phyloP scores from a whole-genome alignment of 37 sponge, comb jelly and placozoan species.

The Cliona cf. orientalis region DNA sequence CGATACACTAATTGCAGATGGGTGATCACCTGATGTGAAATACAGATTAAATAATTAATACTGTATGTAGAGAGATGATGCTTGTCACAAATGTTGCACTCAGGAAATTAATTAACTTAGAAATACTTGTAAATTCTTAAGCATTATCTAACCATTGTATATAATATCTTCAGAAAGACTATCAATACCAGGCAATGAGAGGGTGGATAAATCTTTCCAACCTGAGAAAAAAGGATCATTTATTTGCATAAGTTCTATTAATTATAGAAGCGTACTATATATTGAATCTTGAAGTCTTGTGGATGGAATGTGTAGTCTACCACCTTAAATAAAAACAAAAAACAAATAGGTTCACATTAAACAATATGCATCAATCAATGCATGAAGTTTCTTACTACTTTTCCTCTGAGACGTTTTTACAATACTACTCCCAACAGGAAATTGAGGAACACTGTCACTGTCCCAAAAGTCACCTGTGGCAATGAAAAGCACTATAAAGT shows the following conservation, averaged over 20 bases:
- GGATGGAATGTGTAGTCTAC: background rate
- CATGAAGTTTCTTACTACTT: background rate
- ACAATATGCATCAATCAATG: background rate
- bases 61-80: background rate
- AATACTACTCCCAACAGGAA: background rate
- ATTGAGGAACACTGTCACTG: too few relatives aligned
- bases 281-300: conserved; percentile 2
- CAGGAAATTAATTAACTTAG: too few relatives aligned
- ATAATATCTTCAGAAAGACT: conserved; percentile 9
- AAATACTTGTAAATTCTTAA: too few relatives aligned
- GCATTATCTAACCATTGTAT: too few relatives aligned
- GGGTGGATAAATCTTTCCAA: background rate
- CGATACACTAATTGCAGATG: background rate
- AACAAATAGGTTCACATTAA: background rate
- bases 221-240: background rate
- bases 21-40: background rate
- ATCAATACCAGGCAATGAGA: background rate
- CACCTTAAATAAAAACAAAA: background rate
- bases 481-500: too few relatives aligned
- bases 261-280: background rate
- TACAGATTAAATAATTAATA: background rate
- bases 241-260: background rate
- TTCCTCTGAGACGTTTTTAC: background rate
- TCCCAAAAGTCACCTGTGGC: too few relatives aligned
- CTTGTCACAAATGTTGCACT: too few relatives aligned